These are phyloP conservation scores for Tricholauxania praeusta DNA, from an alignment of 2,888 invertebrate genomes.

Conservation along the genomic window DNA sequence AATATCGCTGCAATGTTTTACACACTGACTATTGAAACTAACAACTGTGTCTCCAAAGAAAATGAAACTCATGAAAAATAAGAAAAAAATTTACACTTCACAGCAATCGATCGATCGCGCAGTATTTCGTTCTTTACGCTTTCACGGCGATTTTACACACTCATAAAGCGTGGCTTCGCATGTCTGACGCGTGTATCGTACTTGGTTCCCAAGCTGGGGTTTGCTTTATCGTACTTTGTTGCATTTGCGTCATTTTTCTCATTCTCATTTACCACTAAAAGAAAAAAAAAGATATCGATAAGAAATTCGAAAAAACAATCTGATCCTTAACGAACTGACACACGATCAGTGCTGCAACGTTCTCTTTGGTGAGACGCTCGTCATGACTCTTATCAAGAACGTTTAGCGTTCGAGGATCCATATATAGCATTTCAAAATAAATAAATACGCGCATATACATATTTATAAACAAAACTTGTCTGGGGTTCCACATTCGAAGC, in stretches of 20 bases:
- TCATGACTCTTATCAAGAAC: constrained; percentile 22
- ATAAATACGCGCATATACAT: constrained; percentile 7
- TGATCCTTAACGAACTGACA: constrained; percentile 24
- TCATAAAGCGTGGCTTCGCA: constrained; percentile 29
- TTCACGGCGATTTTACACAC: constrained; percentile 7
- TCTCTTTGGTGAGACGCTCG: neutral
- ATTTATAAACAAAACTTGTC: constrained; percentile 36
- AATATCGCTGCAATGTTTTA: too few species aligned
- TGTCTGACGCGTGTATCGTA: constrained; percentile 30
- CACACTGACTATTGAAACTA: too few species aligned
- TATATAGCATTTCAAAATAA: constrained; percentile 29
- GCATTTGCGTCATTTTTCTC: neutral
- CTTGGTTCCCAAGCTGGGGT: constrained; percentile 13
- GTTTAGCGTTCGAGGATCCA: constrained; percentile 12
- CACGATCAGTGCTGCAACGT: constrained; percentile 11
- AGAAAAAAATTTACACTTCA: too few species aligned
- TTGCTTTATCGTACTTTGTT: neutral
- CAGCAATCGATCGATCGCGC: neutral
- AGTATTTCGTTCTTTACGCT: neutral
- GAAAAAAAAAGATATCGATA: constrained; percentile 1
- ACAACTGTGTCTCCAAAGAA: too few species aligned
- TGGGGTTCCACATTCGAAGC: neutral
- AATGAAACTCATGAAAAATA: too few species aligned
- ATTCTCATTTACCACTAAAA: too few species aligned
- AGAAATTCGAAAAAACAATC: constrained; percentile 21